Evolutionary conservation across 2,888 invertebrate genomes (phyloP), one percentile per base, ranked within the genome.

Genomic region (Thymelicus sylvestris): DNA sequence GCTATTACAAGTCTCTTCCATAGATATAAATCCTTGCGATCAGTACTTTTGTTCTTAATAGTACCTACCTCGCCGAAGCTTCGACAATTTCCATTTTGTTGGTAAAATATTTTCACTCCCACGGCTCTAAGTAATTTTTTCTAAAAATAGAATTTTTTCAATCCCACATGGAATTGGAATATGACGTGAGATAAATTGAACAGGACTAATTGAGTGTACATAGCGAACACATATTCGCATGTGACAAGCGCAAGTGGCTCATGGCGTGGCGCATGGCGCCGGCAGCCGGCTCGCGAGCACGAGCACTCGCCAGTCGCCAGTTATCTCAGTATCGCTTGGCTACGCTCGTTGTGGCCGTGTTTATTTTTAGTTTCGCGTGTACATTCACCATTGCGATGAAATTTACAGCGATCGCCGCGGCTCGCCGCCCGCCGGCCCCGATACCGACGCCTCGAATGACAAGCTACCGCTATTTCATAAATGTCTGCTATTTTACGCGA

Each of bases 281-380:
- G 41, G 41, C 41, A 41, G 80, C 81, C 77, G 78, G 79, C 78
- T 73, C 48, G 60, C 77, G 75, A 31, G 31, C 31, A 31, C 83
- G 83, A 76, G 82, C 83, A 84, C 80, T 83, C 83, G 83, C 83
- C 85, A 84, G 87, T 83, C 83, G 83, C 83, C 85, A 84, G 87
- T 89, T 89, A 90, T 91, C 91, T 87, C 85, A 83, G 86, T 85
- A 89, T 89, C 88, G 89, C 84, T 86, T 86, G 87, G 86, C 83
- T 90, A 87, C 88, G 85, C 86, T 82, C 86, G 88, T 85, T 88
- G 86, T 88, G 84, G 81, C 83, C 88, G 83, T 86, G 88, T 90
- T 89, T 92, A 92, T 92, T 91, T 92, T 92, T 91, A 90, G 89
- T 85, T 84, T 86, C 86, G 87, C 83, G 83, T 87, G 84, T 88